phyloP scores from a whole-genome alignment of 2,797 vertebrate genomes.

The Anniella stebbinsi region DNA sequence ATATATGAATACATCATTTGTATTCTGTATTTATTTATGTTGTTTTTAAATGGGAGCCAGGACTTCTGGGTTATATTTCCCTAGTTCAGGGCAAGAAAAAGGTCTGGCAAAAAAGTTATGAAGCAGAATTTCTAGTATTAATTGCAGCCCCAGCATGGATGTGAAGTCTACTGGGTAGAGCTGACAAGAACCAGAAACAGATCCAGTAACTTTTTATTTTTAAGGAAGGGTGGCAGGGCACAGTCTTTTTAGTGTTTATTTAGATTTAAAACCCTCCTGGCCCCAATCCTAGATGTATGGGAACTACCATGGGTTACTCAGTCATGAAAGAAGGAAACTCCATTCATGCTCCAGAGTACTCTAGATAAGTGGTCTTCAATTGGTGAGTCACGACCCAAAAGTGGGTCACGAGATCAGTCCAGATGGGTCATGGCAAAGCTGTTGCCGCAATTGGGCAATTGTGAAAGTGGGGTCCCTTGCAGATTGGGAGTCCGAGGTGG shows the following conservation, averaged over 20 bases:
- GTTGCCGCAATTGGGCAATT: too few species aligned
- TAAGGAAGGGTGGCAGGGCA: neutral
- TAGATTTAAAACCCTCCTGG: neutral
- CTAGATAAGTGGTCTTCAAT: too few species aligned
- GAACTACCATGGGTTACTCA: neutral
- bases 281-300: neutral
- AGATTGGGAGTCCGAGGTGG: too few species aligned
- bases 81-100: neutral
- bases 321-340: neutral
- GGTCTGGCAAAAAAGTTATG: neutral
- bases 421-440: too few species aligned
- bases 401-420: too few species aligned
- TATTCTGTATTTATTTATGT: too few species aligned
- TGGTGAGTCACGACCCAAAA: too few species aligned
- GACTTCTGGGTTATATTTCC: neutral
- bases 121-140: conserved; percentile 11
- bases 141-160: neutral
- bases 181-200: neutral
- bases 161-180: neutral
- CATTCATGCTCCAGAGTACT: neutral
- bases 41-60: neutral
- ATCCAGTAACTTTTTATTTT: neutral
- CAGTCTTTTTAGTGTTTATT: neutral
- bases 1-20: neutral
- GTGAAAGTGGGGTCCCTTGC: too few species aligned